Base-by-base conservation (phyloP, 2,888 invertebrate genomes). In the Laspeyria flexula region DNA sequence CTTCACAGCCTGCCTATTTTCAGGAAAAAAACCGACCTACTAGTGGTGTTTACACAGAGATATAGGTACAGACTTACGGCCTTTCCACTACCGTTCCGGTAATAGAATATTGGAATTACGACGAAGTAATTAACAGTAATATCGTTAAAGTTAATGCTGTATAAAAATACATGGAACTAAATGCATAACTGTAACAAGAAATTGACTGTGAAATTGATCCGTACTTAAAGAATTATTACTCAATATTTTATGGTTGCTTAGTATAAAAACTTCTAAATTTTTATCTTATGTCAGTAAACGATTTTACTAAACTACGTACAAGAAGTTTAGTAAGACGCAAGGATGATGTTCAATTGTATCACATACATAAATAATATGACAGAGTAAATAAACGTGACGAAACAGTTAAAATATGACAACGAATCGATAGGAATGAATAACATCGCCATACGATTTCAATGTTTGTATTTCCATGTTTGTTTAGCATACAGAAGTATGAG, bases 381-480 rank as follows among this genome's bases (percentile, higher is more conserved):
- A 42, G 16, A 50, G 43, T 57, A 63, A 61, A 68, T 60, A 68
- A 56, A 53, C 59, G 38, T 30, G 37, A 34, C 45, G 51, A 55
- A 61, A 54, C 46, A 63, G 44, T 60, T 54, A 61, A 69, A 71
- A 66, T 69, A 71, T 66, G 68, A 71, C 73, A 71, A 71, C 69
- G 74, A 73, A 80, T 75, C 76, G 81, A 79, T 75, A 82, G 75
- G 77, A 81, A 86, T 83, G 84, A 79, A 84, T 82, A 83, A 81
- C 78, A 81, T 66, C 55, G 72, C 73, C 71, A 70, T 80, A 73
- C 82, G 80, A 82, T 83, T 81, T 79, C 82, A 80, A 82, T 88
- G 83, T 88, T 85, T 87, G 82, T 77, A 70, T 72, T 65, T 73
- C 62, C 65, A 65, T 86, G 81, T 86, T 87, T 87, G 79, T 81